Conservation (phyloP, 2,888 invertebrate species). For the Hypomecis punctinalis region DNA sequence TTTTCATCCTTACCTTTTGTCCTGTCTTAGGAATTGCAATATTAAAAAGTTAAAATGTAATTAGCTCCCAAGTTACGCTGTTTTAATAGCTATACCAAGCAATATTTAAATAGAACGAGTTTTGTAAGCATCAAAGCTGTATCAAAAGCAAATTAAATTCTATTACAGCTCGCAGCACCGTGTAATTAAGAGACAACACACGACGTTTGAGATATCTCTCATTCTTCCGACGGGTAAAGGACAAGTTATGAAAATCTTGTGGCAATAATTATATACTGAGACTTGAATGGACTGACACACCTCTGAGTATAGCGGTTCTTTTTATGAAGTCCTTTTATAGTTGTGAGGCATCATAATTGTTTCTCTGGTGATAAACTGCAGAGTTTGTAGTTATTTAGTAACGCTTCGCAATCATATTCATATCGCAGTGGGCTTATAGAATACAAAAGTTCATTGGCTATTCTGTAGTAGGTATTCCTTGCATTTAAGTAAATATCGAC, state of each 20-base stretch:
- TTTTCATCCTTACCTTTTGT: too few species aligned
- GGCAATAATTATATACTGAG: constrained; percentile 72
- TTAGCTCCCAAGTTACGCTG: background rate
- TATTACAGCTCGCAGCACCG: constrained; percentile 74
- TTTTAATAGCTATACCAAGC: background rate
- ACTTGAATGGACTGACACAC: constrained; percentile 37
- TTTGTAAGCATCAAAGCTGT: constrained; percentile 51
- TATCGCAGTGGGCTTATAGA: too few species aligned
- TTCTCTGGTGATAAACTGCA: background rate
- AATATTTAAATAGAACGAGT: constrained; percentile 50
- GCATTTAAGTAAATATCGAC: too few species aligned
- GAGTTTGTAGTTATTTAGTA: too few species aligned
- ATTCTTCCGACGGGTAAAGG: constrained; percentile 66
- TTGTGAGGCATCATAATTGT: constrained; percentile 2
- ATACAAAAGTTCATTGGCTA: too few species aligned
- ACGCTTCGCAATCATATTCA: background rate
- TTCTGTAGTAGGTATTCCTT: too few species aligned
- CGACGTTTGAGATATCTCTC: constrained; percentile 75
- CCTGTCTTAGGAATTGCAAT: too few species aligned
- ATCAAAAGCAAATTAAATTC: constrained; percentile 74
- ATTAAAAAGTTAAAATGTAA: background rate
- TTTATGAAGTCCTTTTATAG: constrained; percentile 29
- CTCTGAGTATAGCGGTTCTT: constrained; percentile 52
- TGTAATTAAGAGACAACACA: constrained; percentile 75
- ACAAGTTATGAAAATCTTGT: constrained; percentile 75